Evolutionary conservation across 1,140 invertebrate genomes (phyloP), one percentile per base, ranked within the genome.

Genomic region (Acyrthosiphon pisum): DNA sequence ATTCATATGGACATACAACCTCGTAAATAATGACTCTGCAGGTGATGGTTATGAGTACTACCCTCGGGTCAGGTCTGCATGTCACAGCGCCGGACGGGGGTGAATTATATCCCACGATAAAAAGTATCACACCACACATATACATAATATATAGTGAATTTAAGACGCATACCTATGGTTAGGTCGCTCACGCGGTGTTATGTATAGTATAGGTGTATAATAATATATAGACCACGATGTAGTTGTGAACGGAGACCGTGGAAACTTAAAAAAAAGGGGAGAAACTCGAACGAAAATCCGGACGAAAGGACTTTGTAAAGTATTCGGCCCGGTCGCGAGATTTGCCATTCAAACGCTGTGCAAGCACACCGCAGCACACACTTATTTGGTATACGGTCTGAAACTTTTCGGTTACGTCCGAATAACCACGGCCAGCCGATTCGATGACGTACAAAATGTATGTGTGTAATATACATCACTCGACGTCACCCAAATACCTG

Each of bases 321-420:
- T 76, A 76, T 76, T 76, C n/a, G n/a, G 60, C 30, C 1, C 60
- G 60, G 60, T 76, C 60, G n/a, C 30, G 30, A 20, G 60, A 76
- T 76, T 76, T 23, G 14, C 60, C n/a, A 76, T 68, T 68, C 3
- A 30, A 14, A 76, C 18, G 30, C 60, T 14, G 50, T 1, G 56
- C 30, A 4, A 76, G 14, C 60, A 18, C 30, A 76, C 30, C 60
- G 60, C 60, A n/a, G 14, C 60, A 18, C 60, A 76, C 60, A n/a
- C 60, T n/a, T n/a, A 76, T 76, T 53, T n/a, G n/a, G 60, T 76
- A n/a, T 76, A 76, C n/a, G 14, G n/a, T n/a, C 4, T 76, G 4
- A 76, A 76, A 76, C 60, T 76, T 76, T 76, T 76, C 60, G 60
- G n/a, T 30, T n/a, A 76, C n/a, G 60, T 76, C 60, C 60, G 60